Conservation (phyloP, 2,888 invertebrate species). For the Nephrotoma appendiculata region DNA sequence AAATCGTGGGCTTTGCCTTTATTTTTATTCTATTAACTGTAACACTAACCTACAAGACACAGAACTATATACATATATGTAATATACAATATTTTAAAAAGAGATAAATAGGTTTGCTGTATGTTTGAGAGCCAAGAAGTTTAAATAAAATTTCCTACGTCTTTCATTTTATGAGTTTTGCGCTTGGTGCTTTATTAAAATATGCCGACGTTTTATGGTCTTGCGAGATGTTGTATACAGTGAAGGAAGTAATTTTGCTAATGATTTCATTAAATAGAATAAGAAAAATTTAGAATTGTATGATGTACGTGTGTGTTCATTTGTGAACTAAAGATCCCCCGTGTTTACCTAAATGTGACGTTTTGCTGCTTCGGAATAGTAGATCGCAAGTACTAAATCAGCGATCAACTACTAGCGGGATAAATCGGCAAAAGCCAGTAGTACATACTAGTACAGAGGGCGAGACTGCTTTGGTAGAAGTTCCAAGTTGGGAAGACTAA, state of each 20-base stretch:
- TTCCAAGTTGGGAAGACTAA: too few relatives aligned
- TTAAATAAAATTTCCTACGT: not conserved
- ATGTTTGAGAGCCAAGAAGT: not conserved
- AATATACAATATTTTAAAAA: too few relatives aligned
- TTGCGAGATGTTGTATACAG: not conserved
- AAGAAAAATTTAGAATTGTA: not conserved
- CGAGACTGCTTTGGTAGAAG: too few relatives aligned
- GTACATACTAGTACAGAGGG: too few relatives aligned
- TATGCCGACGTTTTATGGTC: not conserved
- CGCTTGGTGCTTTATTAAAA: not conserved
- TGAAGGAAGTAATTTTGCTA: not conserved
- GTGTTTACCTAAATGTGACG: too few relatives aligned
- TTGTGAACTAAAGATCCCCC: too few relatives aligned
- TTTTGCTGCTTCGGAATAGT: too few relatives aligned
- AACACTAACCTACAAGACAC: not conserved
- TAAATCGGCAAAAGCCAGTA: too few relatives aligned
- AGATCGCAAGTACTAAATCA: too few relatives aligned
- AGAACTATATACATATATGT: not conserved
- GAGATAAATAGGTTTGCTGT: not conserved
- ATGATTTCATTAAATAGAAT: not conserved
- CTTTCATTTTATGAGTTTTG: not conserved
- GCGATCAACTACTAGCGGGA: too few relatives aligned
- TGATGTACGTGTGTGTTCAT: too few relatives aligned
- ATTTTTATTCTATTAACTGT: not conserved
- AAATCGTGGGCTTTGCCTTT: not conserved